Base-by-base conservation (phyloP, 2,797 vertebrate genomes). In the Tinamus major region DNA sequence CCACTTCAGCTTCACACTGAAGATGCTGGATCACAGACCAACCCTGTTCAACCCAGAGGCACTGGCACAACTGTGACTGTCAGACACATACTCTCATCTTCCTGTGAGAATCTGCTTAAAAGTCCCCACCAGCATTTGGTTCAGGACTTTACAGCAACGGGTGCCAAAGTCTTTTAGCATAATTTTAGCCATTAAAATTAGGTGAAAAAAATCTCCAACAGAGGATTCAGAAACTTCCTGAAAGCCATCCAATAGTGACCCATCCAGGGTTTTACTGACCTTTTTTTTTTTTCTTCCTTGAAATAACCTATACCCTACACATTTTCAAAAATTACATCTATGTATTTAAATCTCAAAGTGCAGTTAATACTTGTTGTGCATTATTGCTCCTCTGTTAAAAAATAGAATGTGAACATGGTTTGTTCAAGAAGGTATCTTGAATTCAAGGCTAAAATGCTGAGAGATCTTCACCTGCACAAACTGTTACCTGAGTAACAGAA, bases 141-240 rank as follows among this genome's bases (percentile, higher is more conserved):
- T 4, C 17, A 27, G 21, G 55, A 58, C 44, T 39, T 59, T 1
- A 75, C 8, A 1, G 1, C 4, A 70, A 0, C 3, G 80, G 23
- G 5, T 51, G 46, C 18, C 85, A 58, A 51, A 85, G 55, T 21
- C 12, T 59, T 51, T 46, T 29, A 39, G 51, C 29, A 17, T 59
- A 42, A 19, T 27, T 69, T 70, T 65, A 55, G 59, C 9, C 31
- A 11, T 23, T 42, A 27, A 55, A 58, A 44, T 27, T 46, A 21
- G 48, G 7, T 31, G 14, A 58, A 71, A 62, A 49, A 90, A 74
- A 64, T 16, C 26, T 62, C 24, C 21, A 88, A 44, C 5, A 90
- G 49, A 2, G 6, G 11, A 3, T 5, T 13, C 31, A 79, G 16
- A 79, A 81, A 33, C 8, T 41, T 53, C 6, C 24, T 6, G 33